Conservation (phyloP, 2,888 invertebrate genomes). For the Crossocerus cetratus region DNA sequence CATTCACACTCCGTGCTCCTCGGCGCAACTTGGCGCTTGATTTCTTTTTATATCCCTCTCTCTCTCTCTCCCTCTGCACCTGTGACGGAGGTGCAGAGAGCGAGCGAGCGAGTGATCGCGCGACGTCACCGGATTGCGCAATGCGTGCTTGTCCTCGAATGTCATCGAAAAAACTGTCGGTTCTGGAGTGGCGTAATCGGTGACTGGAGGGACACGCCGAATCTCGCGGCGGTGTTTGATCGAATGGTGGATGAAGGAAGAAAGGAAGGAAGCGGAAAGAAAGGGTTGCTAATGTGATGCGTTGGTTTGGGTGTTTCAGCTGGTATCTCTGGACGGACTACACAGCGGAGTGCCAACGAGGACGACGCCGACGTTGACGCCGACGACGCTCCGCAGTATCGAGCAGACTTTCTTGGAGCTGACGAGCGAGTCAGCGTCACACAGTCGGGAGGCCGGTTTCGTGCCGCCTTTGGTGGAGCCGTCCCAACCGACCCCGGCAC, state of each 20-base stretch:
- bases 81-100: too few relatives aligned
- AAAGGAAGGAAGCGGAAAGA: too few relatives aligned
- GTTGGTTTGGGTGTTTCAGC: slow-evolving; percentile 80
- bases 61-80: too few relatives aligned
- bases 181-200: neutral
- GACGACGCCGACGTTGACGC: slow-evolving; percentile 95
- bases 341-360: slow-evolving; percentile 94
- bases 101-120: slow-evolving; percentile 2
- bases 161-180: too few relatives aligned
- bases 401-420: slow-evolving; percentile 95
- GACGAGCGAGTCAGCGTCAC: slow-evolving; percentile 85
- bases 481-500: slow-evolving; percentile 75
- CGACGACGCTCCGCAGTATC: slow-evolving; percentile 93
- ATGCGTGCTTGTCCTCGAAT: neutral
- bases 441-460: slow-evolving; percentile 93
- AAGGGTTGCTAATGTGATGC: slow-evolving; percentile 22
- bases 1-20: too few relatives aligned
- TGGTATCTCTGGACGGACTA: slow-evolving; percentile 90
- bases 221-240: neutral
- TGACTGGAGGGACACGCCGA: neutral
- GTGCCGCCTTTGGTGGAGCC: slow-evolving; percentile 87
- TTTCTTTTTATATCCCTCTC: too few relatives aligned
- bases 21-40: too few relatives aligned
- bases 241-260: too few relatives aligned
- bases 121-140: slow-evolving; percentile 17